Percentiles rank a stretch among this genome's conserved stretches.
Evolutionary conservation across 1,140 invertebrate genomes (phyloP).

Genomic region (Phymorhynchus buccinoides): DNA sequence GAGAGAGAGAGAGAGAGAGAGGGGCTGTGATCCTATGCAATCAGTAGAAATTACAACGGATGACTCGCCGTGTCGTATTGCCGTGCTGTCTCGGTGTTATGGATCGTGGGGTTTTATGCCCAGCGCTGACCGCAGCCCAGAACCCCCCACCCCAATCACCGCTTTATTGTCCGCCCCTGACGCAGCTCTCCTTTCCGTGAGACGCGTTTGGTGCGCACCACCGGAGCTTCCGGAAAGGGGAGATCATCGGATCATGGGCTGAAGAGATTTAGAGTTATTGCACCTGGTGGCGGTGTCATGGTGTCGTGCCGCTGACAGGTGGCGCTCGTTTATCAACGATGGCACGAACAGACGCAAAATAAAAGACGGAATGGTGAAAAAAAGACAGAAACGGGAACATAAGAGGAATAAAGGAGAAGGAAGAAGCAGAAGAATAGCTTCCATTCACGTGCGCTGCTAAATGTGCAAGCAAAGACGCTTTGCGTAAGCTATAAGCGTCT

Average conservation of each 20-base stretch:
- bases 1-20: neutral
- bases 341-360: neutral
- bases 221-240: slow-evolving; percentile 15
- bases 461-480: too few relatives aligned
- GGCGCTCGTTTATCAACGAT: neutral
- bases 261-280: slow-evolving; percentile 33
- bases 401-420: neutral
- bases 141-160: slow-evolving; percentile 30
- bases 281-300: slow-evolving; percentile 1
- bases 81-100: slow-evolving; percentile 29
- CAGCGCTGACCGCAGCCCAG: slow-evolving; percentile 21
- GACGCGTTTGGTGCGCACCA: neutral
- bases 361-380: neutral
- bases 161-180: slow-evolving; percentile 28
- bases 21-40: neutral
- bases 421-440: neutral
- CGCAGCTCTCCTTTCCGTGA: slow-evolving; percentile 28
- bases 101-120: slow-evolving; percentile 24
- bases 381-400: neutral
- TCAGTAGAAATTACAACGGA: slow-evolving; percentile 25
- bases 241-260: too few relatives aligned
- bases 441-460: too few relatives aligned
- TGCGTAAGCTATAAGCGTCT: too few relatives aligned
- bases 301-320: neutral
- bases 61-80: slow-evolving; percentile 34